Conservation (phyloP, 2,888 invertebrate genomes). For the Camponotus fellah region DNA sequence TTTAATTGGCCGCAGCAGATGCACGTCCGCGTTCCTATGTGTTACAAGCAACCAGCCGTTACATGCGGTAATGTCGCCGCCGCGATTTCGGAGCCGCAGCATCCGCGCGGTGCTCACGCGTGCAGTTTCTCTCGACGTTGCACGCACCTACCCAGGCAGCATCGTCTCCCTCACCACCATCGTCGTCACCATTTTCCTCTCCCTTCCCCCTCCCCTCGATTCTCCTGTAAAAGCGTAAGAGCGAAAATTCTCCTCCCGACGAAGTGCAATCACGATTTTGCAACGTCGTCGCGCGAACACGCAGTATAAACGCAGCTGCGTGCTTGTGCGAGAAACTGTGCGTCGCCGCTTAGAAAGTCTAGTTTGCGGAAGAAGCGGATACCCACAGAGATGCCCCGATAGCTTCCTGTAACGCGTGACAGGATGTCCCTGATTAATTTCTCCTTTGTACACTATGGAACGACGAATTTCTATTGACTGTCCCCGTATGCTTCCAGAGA, state of each 20-base stretch:
- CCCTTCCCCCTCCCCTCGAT: no score
- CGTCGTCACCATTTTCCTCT: neutral
- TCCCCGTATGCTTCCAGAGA: neutral
- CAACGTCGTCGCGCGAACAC: conserved; percentile 2
- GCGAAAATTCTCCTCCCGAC: conserved; percentile 37
- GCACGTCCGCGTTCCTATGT: conserved; percentile 25
- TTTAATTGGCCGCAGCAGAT: conserved; percentile 9
- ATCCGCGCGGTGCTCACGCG: neutral
- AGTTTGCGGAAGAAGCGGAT: conserved; percentile 34
- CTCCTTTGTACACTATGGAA: neutral
- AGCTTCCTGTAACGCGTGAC: conserved; percentile 7
- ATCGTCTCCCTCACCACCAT: neutral
- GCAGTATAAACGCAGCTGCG: conserved; percentile 7
- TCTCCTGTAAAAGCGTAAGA: conserved; percentile 14
- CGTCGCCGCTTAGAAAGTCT: conserved; percentile 37
- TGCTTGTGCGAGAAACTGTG: conserved; percentile 21
- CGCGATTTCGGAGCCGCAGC: conserved; percentile 41
- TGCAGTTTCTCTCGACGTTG: conserved; percentile 30
- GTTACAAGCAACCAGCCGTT: neutral
- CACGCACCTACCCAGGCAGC: neutral
- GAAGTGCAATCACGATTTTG: conserved; percentile 43
- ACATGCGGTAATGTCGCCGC: conserved; percentile 42
- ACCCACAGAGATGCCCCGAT: neutral
- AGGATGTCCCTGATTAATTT: neutral
- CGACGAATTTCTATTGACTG: conserved; percentile 10